Evolutionary conservation across 1,140 invertebrate genomes (phyloP).

Genomic region (Pogonomyrmex californicus): DNA sequence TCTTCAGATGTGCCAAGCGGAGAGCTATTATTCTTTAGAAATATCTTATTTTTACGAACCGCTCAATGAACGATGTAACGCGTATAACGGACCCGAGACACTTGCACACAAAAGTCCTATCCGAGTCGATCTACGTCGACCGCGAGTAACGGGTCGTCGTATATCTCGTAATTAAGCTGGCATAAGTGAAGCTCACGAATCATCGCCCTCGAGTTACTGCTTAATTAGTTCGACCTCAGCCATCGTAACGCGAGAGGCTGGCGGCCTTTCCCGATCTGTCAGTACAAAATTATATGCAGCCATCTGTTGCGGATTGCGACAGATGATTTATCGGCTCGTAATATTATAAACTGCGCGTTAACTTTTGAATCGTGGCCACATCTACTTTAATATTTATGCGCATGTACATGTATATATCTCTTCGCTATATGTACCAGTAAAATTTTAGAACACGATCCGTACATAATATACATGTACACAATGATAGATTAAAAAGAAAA

Average conservation of each 20-base stretch:
- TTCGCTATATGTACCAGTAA: neutral
- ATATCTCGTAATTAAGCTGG: slow-evolving; percentile 69
- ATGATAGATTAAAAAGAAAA: neutral
- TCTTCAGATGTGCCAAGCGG: slow-evolving; percentile 11
- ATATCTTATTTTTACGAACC: slow-evolving; percentile 23
- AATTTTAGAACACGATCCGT: neutral
- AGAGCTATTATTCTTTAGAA: slow-evolving; percentile 47
- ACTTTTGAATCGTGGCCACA: neutral
- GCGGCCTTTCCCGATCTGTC: slow-evolving; percentile 30
- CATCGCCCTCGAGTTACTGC: slow-evolving; percentile 46
- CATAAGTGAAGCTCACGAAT: slow-evolving; percentile 57
- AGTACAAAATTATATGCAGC: slow-evolving; percentile 45
- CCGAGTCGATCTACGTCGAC: slow-evolving; percentile 69
- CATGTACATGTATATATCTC: neutral
- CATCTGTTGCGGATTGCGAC: slow-evolving; percentile 47
- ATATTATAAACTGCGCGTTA: slow-evolving; percentile 19
- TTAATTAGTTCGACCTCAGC: slow-evolving; percentile 58
- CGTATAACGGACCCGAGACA: slow-evolving; percentile 66
- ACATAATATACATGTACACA: neutral
- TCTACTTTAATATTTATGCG: slow-evolving; percentile 17
- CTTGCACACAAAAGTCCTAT: slow-evolving; percentile 67
- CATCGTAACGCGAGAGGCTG: neutral
- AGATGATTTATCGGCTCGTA: slow-evolving; percentile 42
- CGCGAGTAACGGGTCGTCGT: slow-evolving; percentile 67
- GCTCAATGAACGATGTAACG: slow-evolving; percentile 56